Conservation (phyloP, 2,888 invertebrate genomes). For the Protonemura montana region DNA sequence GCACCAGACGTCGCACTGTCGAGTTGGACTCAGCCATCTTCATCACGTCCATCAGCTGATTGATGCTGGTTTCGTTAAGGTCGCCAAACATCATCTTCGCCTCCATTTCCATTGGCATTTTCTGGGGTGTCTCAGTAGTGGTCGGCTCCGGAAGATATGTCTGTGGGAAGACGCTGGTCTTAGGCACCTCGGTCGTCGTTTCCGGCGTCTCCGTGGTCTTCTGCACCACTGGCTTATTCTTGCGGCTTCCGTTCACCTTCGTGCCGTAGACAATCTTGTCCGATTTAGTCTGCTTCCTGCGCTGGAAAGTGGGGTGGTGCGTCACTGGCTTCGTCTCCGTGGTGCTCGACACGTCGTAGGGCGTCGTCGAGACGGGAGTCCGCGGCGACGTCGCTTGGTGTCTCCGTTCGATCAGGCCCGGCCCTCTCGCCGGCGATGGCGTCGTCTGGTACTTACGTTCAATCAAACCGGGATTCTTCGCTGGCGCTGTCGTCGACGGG, state of each 20-base stretch:
- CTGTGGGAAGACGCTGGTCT: background rate
- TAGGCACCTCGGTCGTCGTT: slow-evolving; percentile 38
- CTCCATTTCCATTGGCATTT: slow-evolving; percentile 62
- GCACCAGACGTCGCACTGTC: slow-evolving; percentile 74
- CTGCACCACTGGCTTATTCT: background rate
- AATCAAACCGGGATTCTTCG: background rate
- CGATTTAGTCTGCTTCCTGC: background rate
- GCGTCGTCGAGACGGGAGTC: background rate
- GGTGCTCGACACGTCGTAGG: background rate
- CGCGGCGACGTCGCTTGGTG: background rate
- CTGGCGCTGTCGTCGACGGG: background rate
- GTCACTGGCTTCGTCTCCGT: background rate
- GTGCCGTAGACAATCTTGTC: slow-evolving; percentile 20
- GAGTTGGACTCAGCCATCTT: slow-evolving; percentile 57
- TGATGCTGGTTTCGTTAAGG: slow-evolving; percentile 76
- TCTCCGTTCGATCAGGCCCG: background rate
- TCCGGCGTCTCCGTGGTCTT: background rate
- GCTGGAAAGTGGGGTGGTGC: background rate
- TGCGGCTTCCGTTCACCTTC: background rate
- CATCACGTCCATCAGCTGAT: slow-evolving; percentile 81
- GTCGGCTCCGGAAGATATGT: slow-evolving; percentile 20
- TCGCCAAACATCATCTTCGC: slow-evolving; percentile 80
- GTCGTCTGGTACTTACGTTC: background rate
- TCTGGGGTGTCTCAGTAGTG: slow-evolving; percentile 67
- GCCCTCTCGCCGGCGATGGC: background rate